Base-by-base conservation (phyloP, 2,888 invertebrate genomes). In the Hofmannophila pseudospretella region DNA sequence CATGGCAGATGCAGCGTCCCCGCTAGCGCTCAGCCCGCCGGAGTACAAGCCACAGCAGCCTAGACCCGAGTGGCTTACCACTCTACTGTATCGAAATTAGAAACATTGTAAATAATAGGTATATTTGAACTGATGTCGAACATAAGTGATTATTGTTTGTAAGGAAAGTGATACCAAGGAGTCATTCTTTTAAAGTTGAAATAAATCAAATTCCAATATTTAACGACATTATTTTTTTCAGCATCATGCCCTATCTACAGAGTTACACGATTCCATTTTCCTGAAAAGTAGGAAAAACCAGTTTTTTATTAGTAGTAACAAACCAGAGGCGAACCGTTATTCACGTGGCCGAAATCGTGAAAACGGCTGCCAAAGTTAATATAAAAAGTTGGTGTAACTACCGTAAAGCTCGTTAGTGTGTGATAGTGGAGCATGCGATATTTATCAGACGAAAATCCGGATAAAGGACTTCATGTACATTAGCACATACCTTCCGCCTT, bases 61-160 rank as follows among this genome's bases (percentile, higher is more conserved):
- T 27, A 62, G 75, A 42, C 76, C 81, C 1, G 85, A 86, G 41
- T 85, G 85, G 85, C 60, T 86, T 32, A 79, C 81, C 39, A 70
- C 80, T 41, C 68, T 82, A 62, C 59, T 85, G 26, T 86, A 85
- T 65, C 81, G 82, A 58, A 84, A 81, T 54, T 82, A 77, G 69
- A 54, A 49, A 59, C 42, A 39, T 54, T 74, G 72, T 75, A 73
- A 58, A 75, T 73, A n/a, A n/a, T 35, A 52, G 57, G 62, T 47
- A 52, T 56, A 71, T 67, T 70, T 73, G 79, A 75, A 78, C 71
- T 73, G 78, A 78, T 55, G 59, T 71, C 67, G 61, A 61, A 56
- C 44, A 57, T 78, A 76, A 76, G 71, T 64, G 64, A 61, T 58
- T 27, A 23, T 74, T 72, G 72, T 77, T 78, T 76, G 54, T 76